Evolutionary conservation across 1,140 invertebrate genomes (phyloP).

Genomic region (Macrotrachela quadricornifera): DNA sequence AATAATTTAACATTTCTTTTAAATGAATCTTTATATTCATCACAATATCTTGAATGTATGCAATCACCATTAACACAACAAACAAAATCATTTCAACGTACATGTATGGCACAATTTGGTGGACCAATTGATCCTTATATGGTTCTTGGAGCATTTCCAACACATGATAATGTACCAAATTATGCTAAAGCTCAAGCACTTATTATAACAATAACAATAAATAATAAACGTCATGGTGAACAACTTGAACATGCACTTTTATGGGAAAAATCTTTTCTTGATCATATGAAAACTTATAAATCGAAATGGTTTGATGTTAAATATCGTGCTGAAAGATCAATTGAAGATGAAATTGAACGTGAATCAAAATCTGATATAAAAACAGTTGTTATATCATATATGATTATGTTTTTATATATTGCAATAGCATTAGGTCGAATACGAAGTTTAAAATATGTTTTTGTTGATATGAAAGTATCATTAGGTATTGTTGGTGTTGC

Average conservation of each 20-base stretch:
- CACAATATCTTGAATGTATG: not conserved
- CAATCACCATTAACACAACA: not conserved
- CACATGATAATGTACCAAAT: constrained; percentile 14
- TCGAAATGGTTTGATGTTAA: constrained; percentile 51
- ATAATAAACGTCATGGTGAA: constrained; percentile 31
- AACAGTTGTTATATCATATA: constrained; percentile 77
- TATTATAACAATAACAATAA: constrained; percentile 67
- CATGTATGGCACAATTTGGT: constrained; percentile 61
- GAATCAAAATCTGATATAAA: constrained; percentile 73
- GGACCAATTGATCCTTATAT: constrained; percentile 74
- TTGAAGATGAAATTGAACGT: constrained; percentile 75
- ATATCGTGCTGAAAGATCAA: constrained; percentile 41
- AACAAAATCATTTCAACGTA: not conserved
- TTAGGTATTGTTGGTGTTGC: constrained; percentile 60
- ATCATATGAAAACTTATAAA: constrained; percentile 58
- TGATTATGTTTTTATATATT: constrained; percentile 96
- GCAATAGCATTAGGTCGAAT: constrained; percentile 63
- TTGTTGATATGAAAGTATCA: constrained; percentile 62
- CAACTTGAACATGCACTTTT: constrained; percentile 38
- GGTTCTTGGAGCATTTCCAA: constrained; percentile 66
- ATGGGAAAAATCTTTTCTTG: constrained; percentile 70
- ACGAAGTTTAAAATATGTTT: constrained; percentile 14
- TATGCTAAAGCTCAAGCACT: constrained; percentile 62
- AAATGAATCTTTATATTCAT: not conserved
- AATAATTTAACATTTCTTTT: constrained; percentile 18